phyloP scores from a whole-genome alignment of 2,888 invertebrate species.

The Lacanobia wlatinum region DNA sequence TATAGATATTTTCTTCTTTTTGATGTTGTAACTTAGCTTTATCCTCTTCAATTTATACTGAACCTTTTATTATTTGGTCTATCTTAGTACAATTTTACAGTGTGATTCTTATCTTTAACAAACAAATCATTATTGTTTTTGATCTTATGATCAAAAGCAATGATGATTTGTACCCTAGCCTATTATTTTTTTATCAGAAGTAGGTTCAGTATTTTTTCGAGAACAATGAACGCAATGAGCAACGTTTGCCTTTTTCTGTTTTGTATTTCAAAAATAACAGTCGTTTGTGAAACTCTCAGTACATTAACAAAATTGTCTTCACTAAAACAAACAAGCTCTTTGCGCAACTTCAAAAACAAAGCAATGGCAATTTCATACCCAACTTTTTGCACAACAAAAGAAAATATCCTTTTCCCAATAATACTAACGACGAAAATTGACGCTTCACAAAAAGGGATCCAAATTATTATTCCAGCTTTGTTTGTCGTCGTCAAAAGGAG shows the following conservation, averaged over 20 bases:
- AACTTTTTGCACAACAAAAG: constrained; percentile 65
- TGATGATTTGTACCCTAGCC: too few species aligned
- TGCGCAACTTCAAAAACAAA: constrained; percentile 59
- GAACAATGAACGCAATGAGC: background rate
- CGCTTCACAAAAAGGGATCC: constrained; percentile 70
- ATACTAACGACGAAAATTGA: constrained; percentile 73
- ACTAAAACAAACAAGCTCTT: constrained; percentile 57
- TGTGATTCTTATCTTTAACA: background rate
- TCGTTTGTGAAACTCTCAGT: constrained; percentile 32
- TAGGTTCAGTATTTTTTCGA: background rate
- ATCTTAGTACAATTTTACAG: too few species aligned
- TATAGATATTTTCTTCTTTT: background rate
- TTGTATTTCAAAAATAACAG: constrained; percentile 30
- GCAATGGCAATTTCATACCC: constrained; percentile 54
- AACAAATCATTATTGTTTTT: background rate
- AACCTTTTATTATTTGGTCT: background rate
- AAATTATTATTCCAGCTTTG: constrained; percentile 80
- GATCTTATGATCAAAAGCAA: too few species aligned
- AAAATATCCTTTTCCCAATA: constrained; percentile 74
- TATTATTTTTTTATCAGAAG: too few species aligned
- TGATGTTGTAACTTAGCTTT: background rate
- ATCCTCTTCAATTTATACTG: background rate
- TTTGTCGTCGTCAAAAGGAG: constrained; percentile 78
- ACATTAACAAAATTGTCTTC: constrained; percentile 55
- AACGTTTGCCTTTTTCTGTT: constrained; percentile 5